Percentiles rank a stretch among this genome's conserved stretches.
phyloP scores from a whole-genome alignment of 2,888 invertebrate species.

The Polyommatus icarus region DNA sequence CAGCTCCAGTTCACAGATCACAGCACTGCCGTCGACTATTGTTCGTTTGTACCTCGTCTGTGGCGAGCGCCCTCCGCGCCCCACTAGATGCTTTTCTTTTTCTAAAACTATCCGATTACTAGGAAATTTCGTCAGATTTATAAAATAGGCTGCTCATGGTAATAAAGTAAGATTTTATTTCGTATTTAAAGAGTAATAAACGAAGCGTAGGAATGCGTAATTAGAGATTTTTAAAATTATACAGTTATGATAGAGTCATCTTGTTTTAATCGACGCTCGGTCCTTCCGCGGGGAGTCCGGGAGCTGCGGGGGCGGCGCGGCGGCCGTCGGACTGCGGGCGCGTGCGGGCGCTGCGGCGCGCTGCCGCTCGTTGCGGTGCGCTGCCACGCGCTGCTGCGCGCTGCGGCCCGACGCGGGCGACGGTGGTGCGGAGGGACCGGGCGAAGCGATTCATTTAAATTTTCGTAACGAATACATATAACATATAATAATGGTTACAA shows the following conservation, averaged over 20 bases:
- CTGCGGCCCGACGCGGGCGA: constrained; percentile 33
- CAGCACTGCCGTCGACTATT: constrained; percentile 52
- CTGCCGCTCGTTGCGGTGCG: constrained; percentile 43
- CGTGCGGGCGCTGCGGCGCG: constrained; percentile 41
- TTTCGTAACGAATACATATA: constrained; percentile 80
- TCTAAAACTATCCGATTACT: constrained; percentile 73
- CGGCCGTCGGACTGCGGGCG: constrained; percentile 31
- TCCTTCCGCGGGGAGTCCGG: constrained; percentile 45
- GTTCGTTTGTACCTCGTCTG: constrained; percentile 36
- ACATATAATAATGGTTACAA: constrained; percentile 80
- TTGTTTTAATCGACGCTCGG: constrained; percentile 66
- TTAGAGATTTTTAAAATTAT: constrained; percentile 81
- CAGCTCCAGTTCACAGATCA: constrained; percentile 31
- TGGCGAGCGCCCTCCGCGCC: constrained; percentile 38
- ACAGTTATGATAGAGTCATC: constrained; percentile 77
- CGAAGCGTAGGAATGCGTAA: constrained; percentile 80
- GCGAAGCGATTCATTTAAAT: constrained; percentile 64
- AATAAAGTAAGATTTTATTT: constrained; percentile 79
- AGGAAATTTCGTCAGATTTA: constrained; percentile 77
- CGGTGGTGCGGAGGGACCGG: constrained; percentile 45
- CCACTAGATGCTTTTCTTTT: constrained; percentile 73
- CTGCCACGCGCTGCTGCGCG: constrained; percentile 41
- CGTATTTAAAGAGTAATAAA: constrained; percentile 80
- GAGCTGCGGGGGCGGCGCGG: constrained; percentile 36
- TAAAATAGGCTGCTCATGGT: constrained; percentile 80